Conservation (phyloP, 1,140 invertebrate species). For the Zeugodacus cucurbitae region DNA sequence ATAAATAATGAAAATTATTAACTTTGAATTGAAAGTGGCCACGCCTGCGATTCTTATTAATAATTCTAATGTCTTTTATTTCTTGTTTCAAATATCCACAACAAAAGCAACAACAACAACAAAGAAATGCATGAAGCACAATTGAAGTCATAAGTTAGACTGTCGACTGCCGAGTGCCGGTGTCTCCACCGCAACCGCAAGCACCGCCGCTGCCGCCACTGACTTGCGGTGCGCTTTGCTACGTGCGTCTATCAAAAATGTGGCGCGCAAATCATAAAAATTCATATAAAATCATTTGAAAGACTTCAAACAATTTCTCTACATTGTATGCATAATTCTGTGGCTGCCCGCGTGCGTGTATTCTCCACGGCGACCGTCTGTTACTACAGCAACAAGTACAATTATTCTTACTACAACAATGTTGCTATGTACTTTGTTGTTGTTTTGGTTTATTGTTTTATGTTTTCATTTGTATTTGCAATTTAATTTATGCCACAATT, state of each 20-base stretch:
- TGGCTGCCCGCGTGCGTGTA: background rate
- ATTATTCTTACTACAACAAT: background rate
- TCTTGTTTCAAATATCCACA: background rate
- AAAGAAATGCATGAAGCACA: background rate
- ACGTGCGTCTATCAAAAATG: constrained; percentile 20
- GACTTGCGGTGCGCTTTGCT: background rate
- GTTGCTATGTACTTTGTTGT: background rate
- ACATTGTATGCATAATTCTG: background rate
- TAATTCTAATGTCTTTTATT: background rate
- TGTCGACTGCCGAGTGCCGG: background rate
- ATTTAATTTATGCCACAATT: constrained; percentile 25
- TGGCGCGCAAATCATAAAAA: constrained; percentile 22
- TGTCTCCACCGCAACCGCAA: constrained; percentile 11
- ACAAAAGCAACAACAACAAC: background rate
- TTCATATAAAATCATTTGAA: constrained; percentile 31
- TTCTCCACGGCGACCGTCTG: background rate
- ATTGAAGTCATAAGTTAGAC: constrained; percentile 5
- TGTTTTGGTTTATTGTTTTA: background rate
- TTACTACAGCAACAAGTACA: background rate
- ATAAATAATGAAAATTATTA: constrained; percentile 29
- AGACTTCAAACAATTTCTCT: constrained; percentile 29
- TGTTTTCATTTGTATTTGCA: background rate
- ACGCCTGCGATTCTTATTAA: constrained; percentile 1
- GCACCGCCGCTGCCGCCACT: background rate
- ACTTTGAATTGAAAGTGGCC: background rate